phyloP scores from a whole-genome alignment of 1,140 invertebrate genomes.

The Zaprionus inermis region DNA sequence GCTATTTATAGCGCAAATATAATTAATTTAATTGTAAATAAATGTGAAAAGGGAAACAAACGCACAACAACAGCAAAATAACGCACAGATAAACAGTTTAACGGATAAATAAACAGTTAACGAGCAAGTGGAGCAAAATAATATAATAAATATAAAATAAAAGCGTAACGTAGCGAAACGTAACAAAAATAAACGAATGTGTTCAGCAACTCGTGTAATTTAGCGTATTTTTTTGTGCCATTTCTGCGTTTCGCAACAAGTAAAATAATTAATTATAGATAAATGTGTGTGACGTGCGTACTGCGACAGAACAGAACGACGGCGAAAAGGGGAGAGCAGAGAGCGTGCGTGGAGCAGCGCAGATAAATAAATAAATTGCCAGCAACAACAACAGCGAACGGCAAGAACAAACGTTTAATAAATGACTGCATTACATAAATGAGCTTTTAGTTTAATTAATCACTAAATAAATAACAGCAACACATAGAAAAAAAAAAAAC shows the following conservation, averaged over 20 bases:
- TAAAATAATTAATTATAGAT: slow-evolving; percentile 82
- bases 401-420: slow-evolving; percentile 55
- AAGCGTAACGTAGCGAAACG: slow-evolving; percentile 1
- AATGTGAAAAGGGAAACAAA: slow-evolving; percentile 32
- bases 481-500: slow-evolving; percentile 44
- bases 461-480: slow-evolving; percentile 60
- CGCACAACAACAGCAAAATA: slow-evolving; percentile 1
- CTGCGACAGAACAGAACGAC: slow-evolving; percentile 12
- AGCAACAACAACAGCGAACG: slow-evolving; percentile 34
- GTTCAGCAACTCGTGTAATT: slow-evolving; percentile 48
- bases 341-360: neutral
- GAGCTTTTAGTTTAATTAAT: slow-evolving; percentile 83
- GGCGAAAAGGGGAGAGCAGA: no score
- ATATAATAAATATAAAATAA: slow-evolving; percentile 17
- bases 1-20: slow-evolving; percentile 44
- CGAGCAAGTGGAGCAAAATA: neutral
- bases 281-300: slow-evolving; percentile 69
- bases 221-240: slow-evolving; percentile 63
- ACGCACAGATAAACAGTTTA: slow-evolving; percentile 43
- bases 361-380: slow-evolving; percentile 55
- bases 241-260: slow-evolving; percentile 62
- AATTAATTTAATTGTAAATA: slow-evolving; percentile 57
- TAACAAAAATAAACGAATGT: slow-evolving; percentile 38
- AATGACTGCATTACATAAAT: slow-evolving; percentile 76
- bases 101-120: slow-evolving; percentile 30